Evolutionary conservation across 1,140 invertebrate species (phyloP).

Genomic region (Scaptomyza graminum): DNA sequence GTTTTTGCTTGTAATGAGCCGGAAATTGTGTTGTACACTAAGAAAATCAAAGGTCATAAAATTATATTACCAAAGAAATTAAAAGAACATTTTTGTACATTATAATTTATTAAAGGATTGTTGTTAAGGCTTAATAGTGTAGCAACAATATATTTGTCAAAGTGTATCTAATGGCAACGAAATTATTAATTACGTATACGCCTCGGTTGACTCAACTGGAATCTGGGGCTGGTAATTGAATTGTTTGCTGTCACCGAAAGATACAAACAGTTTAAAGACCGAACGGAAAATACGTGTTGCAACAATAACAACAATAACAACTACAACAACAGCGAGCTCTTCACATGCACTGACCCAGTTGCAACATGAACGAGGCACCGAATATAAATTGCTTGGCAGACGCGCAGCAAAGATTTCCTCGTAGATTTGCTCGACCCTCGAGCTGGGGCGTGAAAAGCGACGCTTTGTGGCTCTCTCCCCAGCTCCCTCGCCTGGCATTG

Average conservation of each 20-base stretch:
- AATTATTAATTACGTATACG: constrained; percentile 52
- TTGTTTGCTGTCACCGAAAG: constrained; percentile 11
- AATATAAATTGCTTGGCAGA: constrained; percentile 73
- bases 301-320: constrained; percentile 32
- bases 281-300: neutral
- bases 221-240: constrained; percentile 18
- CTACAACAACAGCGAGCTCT: constrained; percentile 30
- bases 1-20: constrained; percentile 31
- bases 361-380: constrained; percentile 49
- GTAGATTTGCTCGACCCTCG: constrained; percentile 22
- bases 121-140: too few species aligned
- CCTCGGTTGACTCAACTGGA: constrained; percentile 4
- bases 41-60: neutral
- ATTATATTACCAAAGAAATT: too few species aligned
- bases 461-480: neutral
- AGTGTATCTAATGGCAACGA: constrained; percentile 18
- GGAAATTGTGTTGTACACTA: constrained; percentile 36
- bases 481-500: constrained; percentile 57
- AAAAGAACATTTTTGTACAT: too few species aligned
- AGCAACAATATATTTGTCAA: neutral
- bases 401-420: constrained; percentile 35
- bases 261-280: constrained; percentile 46
- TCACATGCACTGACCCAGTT: constrained; percentile 76
- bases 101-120: too few species aligned
- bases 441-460: constrained; percentile 9